A percentile compares a stretch with the other conserved stretches of the same genome.
Conservation (phyloP, 2,797 vertebrate species). For the Acanthopagrus latus region DNA sequence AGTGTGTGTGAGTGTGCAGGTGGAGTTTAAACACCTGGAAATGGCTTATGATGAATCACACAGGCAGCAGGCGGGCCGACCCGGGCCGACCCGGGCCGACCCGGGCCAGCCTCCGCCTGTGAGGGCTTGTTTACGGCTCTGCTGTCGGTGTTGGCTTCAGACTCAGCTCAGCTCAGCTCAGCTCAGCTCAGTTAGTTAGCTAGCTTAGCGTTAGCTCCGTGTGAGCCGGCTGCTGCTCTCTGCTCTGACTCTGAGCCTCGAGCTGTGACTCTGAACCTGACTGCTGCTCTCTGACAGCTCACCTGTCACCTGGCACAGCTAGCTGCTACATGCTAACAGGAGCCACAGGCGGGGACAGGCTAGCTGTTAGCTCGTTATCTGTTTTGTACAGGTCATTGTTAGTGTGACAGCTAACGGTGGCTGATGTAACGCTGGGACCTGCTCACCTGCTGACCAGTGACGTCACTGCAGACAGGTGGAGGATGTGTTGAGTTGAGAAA, state of each 20-base stretch:
- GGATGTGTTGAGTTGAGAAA: no score
- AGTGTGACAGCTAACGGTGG: background rate
- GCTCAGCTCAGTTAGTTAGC: background rate
- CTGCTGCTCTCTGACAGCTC: no score
- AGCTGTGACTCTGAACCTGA: no score
- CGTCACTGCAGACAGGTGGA: background rate
- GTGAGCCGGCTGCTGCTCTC: background rate
- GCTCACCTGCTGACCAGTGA: background rate
- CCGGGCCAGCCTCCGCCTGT: no score
- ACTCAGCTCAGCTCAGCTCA: no score
- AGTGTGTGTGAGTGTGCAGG: conserved; percentile 38
- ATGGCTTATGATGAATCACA: conserved; percentile 10
- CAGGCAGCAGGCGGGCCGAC: background rate
- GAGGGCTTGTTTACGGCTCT: background rate
- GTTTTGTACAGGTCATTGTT: background rate
- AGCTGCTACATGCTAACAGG: background rate
- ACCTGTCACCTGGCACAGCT: background rate
- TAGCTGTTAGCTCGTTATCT: background rate
- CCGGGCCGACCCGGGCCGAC: background rate
- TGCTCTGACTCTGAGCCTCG: background rate
- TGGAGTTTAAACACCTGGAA: conserved; percentile 26
- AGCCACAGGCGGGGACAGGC: background rate
- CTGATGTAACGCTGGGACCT: conserved; percentile 7
- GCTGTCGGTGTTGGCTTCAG: background rate
- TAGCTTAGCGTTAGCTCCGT: conserved; percentile 30